phyloP scores from a whole-genome alignment of 1,140 invertebrate species.

The Plodia interpunctella region DNA sequence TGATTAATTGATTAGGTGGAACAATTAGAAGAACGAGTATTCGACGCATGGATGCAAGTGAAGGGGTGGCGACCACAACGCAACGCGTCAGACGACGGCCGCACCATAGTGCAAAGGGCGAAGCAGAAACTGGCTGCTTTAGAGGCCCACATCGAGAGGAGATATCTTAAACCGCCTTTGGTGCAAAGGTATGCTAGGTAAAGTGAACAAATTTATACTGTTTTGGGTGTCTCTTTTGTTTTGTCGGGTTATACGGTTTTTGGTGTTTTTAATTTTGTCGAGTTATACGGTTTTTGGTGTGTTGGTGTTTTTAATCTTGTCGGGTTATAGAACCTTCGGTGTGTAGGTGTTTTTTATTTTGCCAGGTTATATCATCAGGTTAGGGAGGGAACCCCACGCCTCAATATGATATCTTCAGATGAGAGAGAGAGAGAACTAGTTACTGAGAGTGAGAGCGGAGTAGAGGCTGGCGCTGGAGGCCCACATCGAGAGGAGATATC shows the following conservation, averaged over 20 bases:
- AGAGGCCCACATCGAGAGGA: conserved; percentile 92
- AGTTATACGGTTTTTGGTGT: not conserved
- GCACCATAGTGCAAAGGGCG: conserved; percentile 75
- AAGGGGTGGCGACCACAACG: conserved; percentile 93
- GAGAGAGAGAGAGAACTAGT: not conserved
- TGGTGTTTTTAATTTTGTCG: not conserved
- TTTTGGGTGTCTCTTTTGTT: not conserved
- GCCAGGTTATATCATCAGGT: no score
- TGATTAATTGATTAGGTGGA: conserved; percentile 81
- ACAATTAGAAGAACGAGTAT: conserved; percentile 93
- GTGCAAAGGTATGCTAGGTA: conserved; percentile 77
- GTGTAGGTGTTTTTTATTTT: no score
- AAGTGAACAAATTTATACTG: conserved; percentile 24
- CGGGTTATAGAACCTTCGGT: not conserved
- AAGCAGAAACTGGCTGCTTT: conserved; percentile 86
- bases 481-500: conserved; percentile 93
- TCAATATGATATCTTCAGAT: not conserved
- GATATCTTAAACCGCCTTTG: conserved; percentile 95
- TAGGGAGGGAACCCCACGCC: not conserved
- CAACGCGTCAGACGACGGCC: conserved; percentile 80
- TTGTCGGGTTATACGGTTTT: not conserved
- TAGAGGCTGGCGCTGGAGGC: conserved; percentile 92
- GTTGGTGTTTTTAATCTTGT: not conserved
- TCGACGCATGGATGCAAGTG: conserved; percentile 94
- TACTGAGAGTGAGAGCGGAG: conserved; percentile 32